Evolutionary conservation across 2,888 invertebrate species (phyloP), one percentile per base, ranked within the genome.

Genomic region (Mesorhabditis sp.): DNA sequence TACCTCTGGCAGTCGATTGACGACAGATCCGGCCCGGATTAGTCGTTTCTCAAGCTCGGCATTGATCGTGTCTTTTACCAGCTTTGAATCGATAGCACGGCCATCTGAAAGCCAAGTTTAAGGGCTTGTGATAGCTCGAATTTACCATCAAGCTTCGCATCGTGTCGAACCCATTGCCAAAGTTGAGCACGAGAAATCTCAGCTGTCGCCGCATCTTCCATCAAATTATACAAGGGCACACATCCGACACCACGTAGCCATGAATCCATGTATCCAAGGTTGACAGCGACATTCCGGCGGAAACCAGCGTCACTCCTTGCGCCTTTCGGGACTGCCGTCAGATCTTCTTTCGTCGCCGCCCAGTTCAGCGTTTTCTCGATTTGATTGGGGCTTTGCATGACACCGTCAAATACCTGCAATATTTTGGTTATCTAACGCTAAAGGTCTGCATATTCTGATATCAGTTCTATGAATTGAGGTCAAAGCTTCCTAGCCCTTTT

Each of bases 181-280:
- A 91, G 88, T 86, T 91, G 91, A 43, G 89, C 90, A 67, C 91
- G 88, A 0, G 91, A 91, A 82, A 91, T 91, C 86, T 92, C 91
- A 2, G 91, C 91, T 0, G 91, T 91, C 4, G 91, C 91, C 0
- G 91, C 91, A 84, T 92, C 91, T 84, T 91, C 91, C 43, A 91
- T 89, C 43, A 89, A 88, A 10, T 90, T 90, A 73, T 89, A 89
- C 72, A 90, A 89, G 79, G 89, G 89, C 85, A 91, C 91, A 82
- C 91, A 90, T 0, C 91, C 91, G 44, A 88, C 88, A 0, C 91
- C 91, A 3, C 84, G 89, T 73, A 91, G 83, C 91, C 91, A 91
- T 76, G 91, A 89, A 81, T 90, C 90, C 65, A 91, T 89, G 81
- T 91, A 92, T 62, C 91, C 83, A 81, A 67, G 63, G 0, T 90